These are phyloP conservation scores for Nephrotoma appendiculata DNA, from an alignment of 2,888 invertebrate species.

Conservation along the genomic window DNA sequence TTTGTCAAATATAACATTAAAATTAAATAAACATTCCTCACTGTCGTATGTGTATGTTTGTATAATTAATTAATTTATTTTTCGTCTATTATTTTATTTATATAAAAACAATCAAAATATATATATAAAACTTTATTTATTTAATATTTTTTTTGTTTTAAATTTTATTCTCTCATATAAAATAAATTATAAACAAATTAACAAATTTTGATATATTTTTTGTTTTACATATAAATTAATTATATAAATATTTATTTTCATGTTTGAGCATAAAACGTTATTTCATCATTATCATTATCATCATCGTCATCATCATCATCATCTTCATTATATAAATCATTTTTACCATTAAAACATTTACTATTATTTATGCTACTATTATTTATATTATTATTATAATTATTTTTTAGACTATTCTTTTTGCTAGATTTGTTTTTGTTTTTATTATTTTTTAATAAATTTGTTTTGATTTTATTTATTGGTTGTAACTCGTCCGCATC, in stretches of 20 bases:
- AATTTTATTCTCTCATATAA: not conserved
- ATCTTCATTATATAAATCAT: conserved; percentile 19
- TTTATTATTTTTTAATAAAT: not conserved
- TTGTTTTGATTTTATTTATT: not conserved
- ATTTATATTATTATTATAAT: not conserved
- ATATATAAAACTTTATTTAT: not conserved
- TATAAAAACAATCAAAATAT: not conserved
- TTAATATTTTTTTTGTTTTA: not conserved
- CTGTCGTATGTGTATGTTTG: not conserved
- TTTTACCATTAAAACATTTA: not conserved
- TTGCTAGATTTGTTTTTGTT: not conserved
- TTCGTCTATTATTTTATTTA: not conserved
- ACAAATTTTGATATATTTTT: not conserved
- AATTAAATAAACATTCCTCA: not conserved
- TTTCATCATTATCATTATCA: conserved; percentile 13
- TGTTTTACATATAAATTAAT: not conserved
- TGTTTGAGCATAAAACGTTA: conserved; percentile 7
- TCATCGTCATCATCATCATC: conserved; percentile 18
- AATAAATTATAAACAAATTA: not conserved
- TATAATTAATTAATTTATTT: not conserved
- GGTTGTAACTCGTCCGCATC: conserved; percentile 10
- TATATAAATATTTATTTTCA: conserved; percentile 1
- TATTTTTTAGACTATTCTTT: not conserved
- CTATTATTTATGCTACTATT: not conserved
- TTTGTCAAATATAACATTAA: not conserved